Base-by-base conservation (phyloP, 2,113 vertebrate genomes). In the Pseudopodoces humilis region DNA sequence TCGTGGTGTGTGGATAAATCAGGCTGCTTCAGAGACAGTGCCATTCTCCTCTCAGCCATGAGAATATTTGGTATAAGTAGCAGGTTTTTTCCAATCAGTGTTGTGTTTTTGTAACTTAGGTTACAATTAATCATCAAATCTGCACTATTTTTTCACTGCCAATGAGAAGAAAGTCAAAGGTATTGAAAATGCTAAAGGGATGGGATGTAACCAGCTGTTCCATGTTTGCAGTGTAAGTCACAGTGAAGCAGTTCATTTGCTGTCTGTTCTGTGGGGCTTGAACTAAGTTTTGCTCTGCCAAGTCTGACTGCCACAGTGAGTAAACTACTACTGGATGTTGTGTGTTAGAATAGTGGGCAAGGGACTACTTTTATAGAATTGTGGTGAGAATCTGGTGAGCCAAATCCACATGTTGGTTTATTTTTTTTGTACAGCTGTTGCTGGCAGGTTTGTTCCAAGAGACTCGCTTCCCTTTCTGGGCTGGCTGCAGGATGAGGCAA, bases 91-190 rank as follows among this genome's bases (percentile, higher is more conserved):
- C 86, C 88, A 94, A 39, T 94, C 87, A 85, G 68, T 47, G 49
- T 79, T 94, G 79, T 83, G 87, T 72, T 92, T 81, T 65, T 56
- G 72, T 79, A 93, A 95, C 83, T 75, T 88, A 15, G 63, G 83
- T 91, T 89, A 70, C 74, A 92, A 43, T 92, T 39, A 84, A 30
- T 76, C 77, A 62, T 88, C 55, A 86, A 95, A 91, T 71, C 90
- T 92, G 92, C 78, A 94, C 91, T 95, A 14, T 90, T 92, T 71
- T 87, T 93, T 93, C 78, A 92, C 67, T 96, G 80, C 67, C 86
- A 62, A 23, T 60, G 56, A 94, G 83, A 95, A 85, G 78, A 64
- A 89, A 77, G 92, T 83, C 62, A 46, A 49, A 74, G 84, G 50
- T 86, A 63, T 79, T 41, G 85, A 52, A 93, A 87, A 88, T 70